phyloP scores from a whole-genome alignment of 2,797 vertebrate species.

The Chaunax sp. region DNA sequence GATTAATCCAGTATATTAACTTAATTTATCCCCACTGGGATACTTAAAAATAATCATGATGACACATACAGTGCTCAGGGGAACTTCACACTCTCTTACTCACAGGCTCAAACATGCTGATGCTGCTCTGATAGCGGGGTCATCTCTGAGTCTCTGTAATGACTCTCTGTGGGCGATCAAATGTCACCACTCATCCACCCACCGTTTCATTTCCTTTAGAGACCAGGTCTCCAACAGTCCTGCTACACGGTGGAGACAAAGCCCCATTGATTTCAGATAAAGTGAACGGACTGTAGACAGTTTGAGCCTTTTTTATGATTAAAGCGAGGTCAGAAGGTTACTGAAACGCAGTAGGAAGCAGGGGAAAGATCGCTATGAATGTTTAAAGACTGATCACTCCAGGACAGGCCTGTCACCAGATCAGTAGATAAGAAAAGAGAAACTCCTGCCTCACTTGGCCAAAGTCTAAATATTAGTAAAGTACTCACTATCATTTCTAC shows the following conservation, averaged over 20 bases:
- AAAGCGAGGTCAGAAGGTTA: slow-evolving; percentile 24
- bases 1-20: neutral
- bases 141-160: slow-evolving; percentile 8
- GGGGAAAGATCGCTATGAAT: neutral
- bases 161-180: slow-evolving; percentile 8
- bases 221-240: neutral
- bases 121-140: neutral
- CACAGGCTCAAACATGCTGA: slow-evolving; percentile 1
- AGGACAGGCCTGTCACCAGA: neutral
- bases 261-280: slow-evolving; percentile 26
- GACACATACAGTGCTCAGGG: neutral
- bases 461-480: too few species aligned
- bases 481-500: too few species aligned
- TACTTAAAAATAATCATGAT: neutral
- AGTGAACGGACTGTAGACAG: neutral
- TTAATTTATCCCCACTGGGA: neutral
- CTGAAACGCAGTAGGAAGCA: neutral
- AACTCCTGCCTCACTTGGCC: too few species aligned
- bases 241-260: neutral
- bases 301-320: neutral
- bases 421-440: neutral
- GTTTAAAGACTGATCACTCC: slow-evolving; percentile 3
- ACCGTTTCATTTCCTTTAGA: slow-evolving; percentile 12
- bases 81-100: neutral
- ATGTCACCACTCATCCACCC: slow-evolving; percentile 9